Percentiles rank a stretch among this genome's conserved stretches.
These are phyloP conservation scores for Varanus komodoensis DNA, from an alignment of 2,113 vertebrate genomes.

Conservation along the genomic window DNA sequence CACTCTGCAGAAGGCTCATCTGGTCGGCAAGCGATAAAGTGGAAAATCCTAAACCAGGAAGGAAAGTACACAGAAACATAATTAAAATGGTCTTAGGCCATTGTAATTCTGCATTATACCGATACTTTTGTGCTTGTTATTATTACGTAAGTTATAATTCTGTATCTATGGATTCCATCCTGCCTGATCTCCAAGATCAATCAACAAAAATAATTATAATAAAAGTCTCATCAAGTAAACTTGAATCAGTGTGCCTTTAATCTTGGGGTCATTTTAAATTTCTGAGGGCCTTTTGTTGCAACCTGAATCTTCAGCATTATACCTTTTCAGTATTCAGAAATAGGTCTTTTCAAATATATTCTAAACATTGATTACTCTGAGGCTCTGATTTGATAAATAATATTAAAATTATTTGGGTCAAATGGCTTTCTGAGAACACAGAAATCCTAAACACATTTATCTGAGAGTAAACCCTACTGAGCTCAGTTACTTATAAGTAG, in stretches of 20 bases:
- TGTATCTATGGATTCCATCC: constrained; percentile 12
- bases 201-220: constrained; percentile 29
- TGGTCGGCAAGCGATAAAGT: constrained; percentile 98
- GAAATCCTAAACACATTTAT: background rate
- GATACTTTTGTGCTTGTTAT: constrained; percentile 34
- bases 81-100: constrained; percentile 35
- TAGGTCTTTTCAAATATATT: background rate
- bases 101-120: constrained; percentile 40
- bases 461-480: background rate
- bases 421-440: background rate
- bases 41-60: constrained; percentile 88
- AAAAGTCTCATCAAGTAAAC: constrained; percentile 37
- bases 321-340: constrained; percentile 20
- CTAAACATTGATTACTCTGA: constrained; percentile 14
- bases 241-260: constrained; percentile 1
- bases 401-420: background rate
- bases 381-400: constrained; percentile 9
- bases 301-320: background rate
- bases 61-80: constrained; percentile 57
- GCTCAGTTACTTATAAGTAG: background rate
- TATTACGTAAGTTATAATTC: background rate
- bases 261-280: background rate
- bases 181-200: background rate
- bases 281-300: background rate
- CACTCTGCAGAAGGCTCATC: constrained; percentile 99